phyloP scores from a whole-genome alignment of 2,797 vertebrate genomes.

The Spinus olivaceus region DNA sequence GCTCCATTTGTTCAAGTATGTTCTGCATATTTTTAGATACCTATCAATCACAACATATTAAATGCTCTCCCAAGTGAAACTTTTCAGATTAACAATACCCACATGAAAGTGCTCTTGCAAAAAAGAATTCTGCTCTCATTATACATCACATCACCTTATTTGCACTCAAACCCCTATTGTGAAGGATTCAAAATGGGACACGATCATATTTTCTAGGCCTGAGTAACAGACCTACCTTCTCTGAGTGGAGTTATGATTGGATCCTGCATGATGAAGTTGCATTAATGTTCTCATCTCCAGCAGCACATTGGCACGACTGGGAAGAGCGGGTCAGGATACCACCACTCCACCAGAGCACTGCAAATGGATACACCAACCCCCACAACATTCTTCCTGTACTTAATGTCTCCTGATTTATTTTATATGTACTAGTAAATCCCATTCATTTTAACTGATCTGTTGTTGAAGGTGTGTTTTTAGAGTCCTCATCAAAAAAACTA shows the following conservation, averaged over 20 bases:
- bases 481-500: neutral
- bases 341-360: neutral
- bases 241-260: neutral
- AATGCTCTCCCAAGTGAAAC: neutral
- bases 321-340: neutral
- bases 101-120: neutral
- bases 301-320: neutral
- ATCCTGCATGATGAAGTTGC: neutral
- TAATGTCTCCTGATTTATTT: neutral
- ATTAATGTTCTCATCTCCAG: neutral
- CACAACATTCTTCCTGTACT: neutral
- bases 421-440: neutral
- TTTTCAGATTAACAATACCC: neutral
- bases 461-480: neutral
- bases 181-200: neutral
- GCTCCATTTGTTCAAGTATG: neutral
- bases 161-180: neutral
- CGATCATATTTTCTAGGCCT: neutral
- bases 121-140: neutral
- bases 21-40: constrained; percentile 8
- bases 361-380: neutral
- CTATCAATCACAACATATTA: neutral
- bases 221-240: neutral
- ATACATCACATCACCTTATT: neutral
- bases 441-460: neutral